Evolutionary conservation across 2,113 vertebrate species (phyloP), one percentile per base, ranked within the genome.

Genomic region (Cynocephalus volans): DNA sequence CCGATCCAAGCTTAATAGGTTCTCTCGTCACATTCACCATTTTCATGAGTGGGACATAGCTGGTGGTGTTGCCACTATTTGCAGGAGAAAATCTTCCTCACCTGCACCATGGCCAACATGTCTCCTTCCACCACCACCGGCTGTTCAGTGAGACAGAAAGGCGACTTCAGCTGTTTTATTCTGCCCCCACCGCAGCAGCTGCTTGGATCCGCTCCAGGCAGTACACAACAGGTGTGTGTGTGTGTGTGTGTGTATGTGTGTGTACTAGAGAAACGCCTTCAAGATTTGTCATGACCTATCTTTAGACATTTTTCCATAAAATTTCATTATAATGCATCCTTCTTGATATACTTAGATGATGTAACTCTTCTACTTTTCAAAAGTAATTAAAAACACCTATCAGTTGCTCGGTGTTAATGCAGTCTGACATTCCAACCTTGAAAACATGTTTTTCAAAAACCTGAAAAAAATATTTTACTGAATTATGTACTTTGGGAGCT

Each of bases 151-250:
- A 92, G 82, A 72, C 88, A 70, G 52, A 81, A 28, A 85, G 86
- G 48, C 92, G 28, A 36, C 1, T 6, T 96, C 96, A 97, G 92
- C 97, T 98, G 97, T 95, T 92, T 79, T 28, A 48, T 17, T 56
- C 87, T 64, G 21, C 87, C 87, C 82, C 87, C 82, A 70, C 50
- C 4, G 82, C 50, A 82, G 87, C 95, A 97, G 96, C 95, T 98
- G 97, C 83, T 28, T 69, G 79, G 87, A n/a, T 45, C 26, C 58
- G 48, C 52, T 91, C 79, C 87, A 95, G 48, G 73, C 10, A 24
- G 33, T 4, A n/a, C 62, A 76, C 62, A 95, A 56, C 56, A 85
- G 80, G 76, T 5, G 81, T 69, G 62, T 77, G 65, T 80, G 58
- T 90, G 54, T 48, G 72, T 33, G n/a, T 9, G 36, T 23, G 5